Percentiles rank a stretch among this genome's conserved stretches.
Evolutionary conservation across 2,888 invertebrate genomes (phyloP).

Genomic region (Rapana venosa): DNA sequence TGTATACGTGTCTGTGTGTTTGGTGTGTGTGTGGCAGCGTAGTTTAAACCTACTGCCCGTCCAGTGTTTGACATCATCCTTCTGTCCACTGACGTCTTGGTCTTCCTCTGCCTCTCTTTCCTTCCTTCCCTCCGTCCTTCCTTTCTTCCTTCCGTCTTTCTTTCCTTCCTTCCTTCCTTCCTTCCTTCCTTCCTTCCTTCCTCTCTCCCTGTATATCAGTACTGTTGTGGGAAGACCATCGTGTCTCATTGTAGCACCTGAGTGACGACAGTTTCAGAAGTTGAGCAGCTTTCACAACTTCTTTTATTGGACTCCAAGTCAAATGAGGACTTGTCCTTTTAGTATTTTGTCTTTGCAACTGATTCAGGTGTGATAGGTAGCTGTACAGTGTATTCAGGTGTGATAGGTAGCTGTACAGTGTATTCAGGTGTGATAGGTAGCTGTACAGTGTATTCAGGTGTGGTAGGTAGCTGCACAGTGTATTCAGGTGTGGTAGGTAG

Average conservation of each 20-base stretch:
- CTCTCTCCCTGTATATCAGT: no score
- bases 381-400: background rate
- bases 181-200: no score
- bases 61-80: background rate
- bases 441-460: no score
- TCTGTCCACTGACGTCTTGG: background rate
- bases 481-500: background rate
- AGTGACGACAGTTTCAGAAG: no score
- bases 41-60: background rate
- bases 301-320: background rate
- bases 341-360: background rate
- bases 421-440: background rate
- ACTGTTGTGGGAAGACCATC: background rate
- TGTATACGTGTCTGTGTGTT: background rate
- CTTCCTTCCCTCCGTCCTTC: background rate
- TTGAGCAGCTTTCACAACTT: background rate
- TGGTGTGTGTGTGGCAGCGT: background rate
- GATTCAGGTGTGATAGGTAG: background rate
- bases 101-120: background rate
- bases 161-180: no score
- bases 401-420: background rate
- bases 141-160: background rate
- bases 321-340: no score
- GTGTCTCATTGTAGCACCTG: no score
- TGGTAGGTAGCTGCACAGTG: no score